phyloP scores from a whole-genome alignment of 2,113 vertebrate genomes.

The Martes martes region DNA sequence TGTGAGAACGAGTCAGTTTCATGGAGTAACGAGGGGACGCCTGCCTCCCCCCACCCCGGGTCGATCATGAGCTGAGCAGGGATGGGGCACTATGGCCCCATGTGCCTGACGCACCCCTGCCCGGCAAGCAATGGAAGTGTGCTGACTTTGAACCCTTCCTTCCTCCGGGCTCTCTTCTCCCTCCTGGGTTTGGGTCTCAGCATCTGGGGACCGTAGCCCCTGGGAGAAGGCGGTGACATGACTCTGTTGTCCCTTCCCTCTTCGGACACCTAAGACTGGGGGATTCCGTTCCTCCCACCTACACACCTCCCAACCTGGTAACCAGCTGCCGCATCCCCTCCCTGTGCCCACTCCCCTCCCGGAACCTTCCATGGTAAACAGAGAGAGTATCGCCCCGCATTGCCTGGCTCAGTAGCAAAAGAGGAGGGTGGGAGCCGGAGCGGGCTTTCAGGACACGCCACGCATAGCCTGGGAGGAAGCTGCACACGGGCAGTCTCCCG shows the following conservation, averaged over 20 bases:
- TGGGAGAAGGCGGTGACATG: fast-evolving
- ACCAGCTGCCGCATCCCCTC: background rate
- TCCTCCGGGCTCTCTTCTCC: background rate
- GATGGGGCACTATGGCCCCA: background rate
- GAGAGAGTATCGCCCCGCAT: background rate
- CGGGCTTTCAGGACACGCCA: background rate
- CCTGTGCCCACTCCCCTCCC: background rate
- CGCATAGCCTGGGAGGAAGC: background rate
- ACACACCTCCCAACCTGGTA: background rate
- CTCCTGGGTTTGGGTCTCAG: background rate
- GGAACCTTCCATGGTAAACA: background rate
- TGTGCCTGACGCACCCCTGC: background rate
- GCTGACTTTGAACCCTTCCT: background rate
- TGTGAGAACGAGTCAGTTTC: background rate
- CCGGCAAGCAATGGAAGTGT: fast-evolving
- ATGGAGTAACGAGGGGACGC: too few species aligned
- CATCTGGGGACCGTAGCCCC: background rate
- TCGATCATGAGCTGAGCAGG: fast-evolving
- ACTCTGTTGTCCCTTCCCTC: background rate
- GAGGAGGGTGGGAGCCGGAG: background rate
- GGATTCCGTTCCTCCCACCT: background rate
- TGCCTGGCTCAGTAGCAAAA: background rate
- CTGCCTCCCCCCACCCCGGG: too few species aligned
- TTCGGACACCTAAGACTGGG: background rate
- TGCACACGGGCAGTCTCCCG: background rate